These are phyloP conservation scores for Stylophora pistillata DNA, from an alignment of 64 coral and sea anemone species.

Conservation along the genomic window DNA sequence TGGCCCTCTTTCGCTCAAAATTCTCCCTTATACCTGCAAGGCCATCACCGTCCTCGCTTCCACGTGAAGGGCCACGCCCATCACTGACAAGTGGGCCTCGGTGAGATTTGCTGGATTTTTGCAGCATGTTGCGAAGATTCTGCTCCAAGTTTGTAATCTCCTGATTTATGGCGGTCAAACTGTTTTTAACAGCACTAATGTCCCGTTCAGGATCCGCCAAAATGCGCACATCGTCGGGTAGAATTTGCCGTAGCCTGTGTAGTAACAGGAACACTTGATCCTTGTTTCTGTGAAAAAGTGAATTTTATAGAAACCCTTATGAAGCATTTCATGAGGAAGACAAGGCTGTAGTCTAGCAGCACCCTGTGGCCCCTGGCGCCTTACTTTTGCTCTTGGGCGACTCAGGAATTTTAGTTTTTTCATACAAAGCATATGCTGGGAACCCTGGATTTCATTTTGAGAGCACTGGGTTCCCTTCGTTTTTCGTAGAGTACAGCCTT, in stretches of 20 bases:
- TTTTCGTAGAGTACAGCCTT: no score
- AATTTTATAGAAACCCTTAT: neutral
- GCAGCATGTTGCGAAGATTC: neutral
- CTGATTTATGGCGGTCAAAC: neutral
- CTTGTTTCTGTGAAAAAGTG: constrained; percentile 12
- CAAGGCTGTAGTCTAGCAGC: no score
- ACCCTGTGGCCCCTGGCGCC: no score
- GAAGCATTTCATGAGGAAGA: no score
- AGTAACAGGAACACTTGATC: constrained; percentile 10
- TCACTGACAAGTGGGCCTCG: neutral
- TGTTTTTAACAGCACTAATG: neutral
- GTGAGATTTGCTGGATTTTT: neutral
- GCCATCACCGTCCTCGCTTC: neutral
- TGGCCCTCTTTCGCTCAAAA: constrained; percentile 24
- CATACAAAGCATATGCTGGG: no score
- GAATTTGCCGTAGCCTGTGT: neutral
- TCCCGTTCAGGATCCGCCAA: constrained; percentile 1
- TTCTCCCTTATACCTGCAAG: neutral
- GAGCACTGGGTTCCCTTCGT: no score
- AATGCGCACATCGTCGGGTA: constrained; percentile 24
- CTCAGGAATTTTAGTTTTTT: no score
- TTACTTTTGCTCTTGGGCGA: no score
- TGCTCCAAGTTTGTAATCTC: constrained; percentile 13
- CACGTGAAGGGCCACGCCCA: neutral
- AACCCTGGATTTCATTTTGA: no score